phyloP scores from a whole-genome alignment of 2,888 invertebrate genomes.

The Diloba caeruleocephala region DNA sequence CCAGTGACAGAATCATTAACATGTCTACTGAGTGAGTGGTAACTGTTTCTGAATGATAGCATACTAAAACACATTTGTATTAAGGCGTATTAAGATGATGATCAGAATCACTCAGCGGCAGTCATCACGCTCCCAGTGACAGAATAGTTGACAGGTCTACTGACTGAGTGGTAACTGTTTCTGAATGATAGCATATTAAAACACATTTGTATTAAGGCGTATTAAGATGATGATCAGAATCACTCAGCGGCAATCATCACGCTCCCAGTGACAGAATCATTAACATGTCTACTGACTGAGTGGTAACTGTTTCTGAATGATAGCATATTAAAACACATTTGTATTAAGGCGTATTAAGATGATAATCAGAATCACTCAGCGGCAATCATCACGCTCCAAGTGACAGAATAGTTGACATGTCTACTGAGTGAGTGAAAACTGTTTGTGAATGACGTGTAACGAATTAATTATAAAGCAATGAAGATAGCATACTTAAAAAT shows the following conservation, averaged over 20 bases:
- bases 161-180: conserved; percentile 38
- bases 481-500: background rate
- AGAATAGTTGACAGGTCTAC: conserved; percentile 52
- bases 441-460: too few species aligned
- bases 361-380: conserved; percentile 16
- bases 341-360: background rate
- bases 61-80: background rate
- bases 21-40: conserved; percentile 42
- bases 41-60: conserved; percentile 12
- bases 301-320: conserved; percentile 14
- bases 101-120: conserved; percentile 20
- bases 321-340: background rate
- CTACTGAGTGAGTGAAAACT: conserved; percentile 49
- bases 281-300: conserved; percentile 45
- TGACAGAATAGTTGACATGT: conserved; percentile 56
- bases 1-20: conserved; percentile 34
- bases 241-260: conserved; percentile 45
- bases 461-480: too few species aligned
- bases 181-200: background rate
- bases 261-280: conserved; percentile 59
- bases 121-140: conserved; percentile 60
- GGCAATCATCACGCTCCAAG: conserved; percentile 55
- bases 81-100: background rate
- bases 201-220: background rate
- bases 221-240: conserved; percentile 3